A percentile compares a stretch with the other conserved stretches of the same genome.
phyloP scores from a whole-genome alignment of 2,113 vertebrate genomes.

The Macrotus californicus region DNA sequence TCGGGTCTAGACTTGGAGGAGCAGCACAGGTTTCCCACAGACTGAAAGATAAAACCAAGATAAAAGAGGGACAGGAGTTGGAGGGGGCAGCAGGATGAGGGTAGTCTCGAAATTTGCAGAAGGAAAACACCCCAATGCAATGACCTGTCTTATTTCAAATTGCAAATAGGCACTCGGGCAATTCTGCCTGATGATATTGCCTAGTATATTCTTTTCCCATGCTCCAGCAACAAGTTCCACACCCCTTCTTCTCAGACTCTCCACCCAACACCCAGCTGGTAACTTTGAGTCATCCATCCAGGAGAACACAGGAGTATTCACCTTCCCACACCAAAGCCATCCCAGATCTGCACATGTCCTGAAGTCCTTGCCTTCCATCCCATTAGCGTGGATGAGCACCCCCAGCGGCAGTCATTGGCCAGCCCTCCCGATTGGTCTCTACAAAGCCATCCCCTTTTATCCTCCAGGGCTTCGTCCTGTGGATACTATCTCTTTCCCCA shows the following conservation, averaged over 20 bases:
- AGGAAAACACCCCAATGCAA: background rate
- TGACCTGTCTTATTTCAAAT: conserved; percentile 13
- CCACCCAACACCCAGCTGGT: background rate
- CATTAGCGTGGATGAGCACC: background rate
- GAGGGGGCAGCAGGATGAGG: background rate
- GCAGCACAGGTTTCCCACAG: background rate
- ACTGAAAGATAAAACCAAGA: background rate
- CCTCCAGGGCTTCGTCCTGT: background rate
- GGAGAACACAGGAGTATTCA: background rate
- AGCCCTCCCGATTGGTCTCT: background rate
- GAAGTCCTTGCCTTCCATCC: background rate
- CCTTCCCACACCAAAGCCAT: background rate
- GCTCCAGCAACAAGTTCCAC: background rate
- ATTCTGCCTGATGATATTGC: background rate
- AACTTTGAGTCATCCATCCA: background rate
- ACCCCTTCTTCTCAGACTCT: background rate
- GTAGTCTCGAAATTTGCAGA: background rate
- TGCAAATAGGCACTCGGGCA: background rate
- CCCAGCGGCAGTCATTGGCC: background rate
- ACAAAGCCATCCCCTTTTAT: background rate
- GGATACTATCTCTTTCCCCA: background rate
- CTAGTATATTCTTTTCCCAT: background rate
- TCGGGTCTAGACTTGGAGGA: background rate
- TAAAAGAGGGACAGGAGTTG: background rate
- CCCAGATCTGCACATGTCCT: no score